Conservation (phyloP, 2,113 vertebrate species). For the Brachyhypopomus gauderio region DNA sequence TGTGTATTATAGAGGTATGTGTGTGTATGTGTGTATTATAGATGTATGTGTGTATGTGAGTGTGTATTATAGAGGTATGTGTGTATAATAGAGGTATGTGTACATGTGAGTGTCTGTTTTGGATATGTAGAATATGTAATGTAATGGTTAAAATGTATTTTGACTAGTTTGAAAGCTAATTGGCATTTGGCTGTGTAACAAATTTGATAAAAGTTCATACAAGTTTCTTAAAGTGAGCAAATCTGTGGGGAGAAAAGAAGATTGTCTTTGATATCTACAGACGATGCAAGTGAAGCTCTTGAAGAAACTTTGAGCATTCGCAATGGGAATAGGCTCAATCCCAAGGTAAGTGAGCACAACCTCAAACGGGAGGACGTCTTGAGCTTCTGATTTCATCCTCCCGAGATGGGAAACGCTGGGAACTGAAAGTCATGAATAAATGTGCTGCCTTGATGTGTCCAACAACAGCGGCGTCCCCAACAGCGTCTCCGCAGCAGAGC, state of each 20-base stretch:
- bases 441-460: not conserved
- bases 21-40: no score
- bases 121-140: no score
- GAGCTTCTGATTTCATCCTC: not conserved
- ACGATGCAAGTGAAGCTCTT: not conserved
- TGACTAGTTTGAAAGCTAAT: not conserved
- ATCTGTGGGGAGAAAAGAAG: not conserved
- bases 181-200: not conserved
- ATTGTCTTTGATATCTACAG: not conserved
- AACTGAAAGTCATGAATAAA: not conserved
- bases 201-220: not conserved
- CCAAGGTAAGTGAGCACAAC: not conserved
- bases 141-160: not conserved
- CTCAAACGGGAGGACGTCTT: not conserved
- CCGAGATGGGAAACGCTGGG: no score
- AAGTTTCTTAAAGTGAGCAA: not conserved
- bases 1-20: no score
- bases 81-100: no score
- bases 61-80: no score
- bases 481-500: not conserved
- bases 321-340: not conserved
- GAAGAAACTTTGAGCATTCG: not conserved
- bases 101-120: no score
- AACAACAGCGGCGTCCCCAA: not conserved
- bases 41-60: no score